Evolutionary conservation across 1,140 invertebrate species (phyloP).

Genomic region (Euura lappo): DNA sequence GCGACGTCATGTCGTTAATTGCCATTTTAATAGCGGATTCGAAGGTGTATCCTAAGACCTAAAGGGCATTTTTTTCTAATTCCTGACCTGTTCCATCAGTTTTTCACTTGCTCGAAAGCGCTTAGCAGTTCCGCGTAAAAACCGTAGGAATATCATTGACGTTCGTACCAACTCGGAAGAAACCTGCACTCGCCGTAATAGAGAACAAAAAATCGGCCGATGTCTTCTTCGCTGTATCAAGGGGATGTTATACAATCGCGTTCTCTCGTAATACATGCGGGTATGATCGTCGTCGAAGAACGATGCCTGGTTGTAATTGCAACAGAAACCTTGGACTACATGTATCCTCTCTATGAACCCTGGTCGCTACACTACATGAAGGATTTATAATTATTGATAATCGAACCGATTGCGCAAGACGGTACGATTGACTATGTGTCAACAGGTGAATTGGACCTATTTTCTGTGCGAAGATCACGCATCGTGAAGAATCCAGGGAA

Average conservation of each 20-base stretch:
- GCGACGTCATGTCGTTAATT: too few species aligned
- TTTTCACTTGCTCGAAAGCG: not conserved
- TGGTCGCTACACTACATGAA: not conserved
- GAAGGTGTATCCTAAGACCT: too few species aligned
- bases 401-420: not conserved
- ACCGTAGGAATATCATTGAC: not conserved
- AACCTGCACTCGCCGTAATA: too few species aligned
- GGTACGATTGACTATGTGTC: too few species aligned
- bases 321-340: conserved; percentile 4
- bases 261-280: not conserved
- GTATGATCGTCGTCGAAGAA: not conserved
- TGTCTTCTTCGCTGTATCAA: too few species aligned
- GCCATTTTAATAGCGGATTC: too few species aligned
- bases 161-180: not conserved
- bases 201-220: too few species aligned
- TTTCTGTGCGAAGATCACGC: too few species aligned
- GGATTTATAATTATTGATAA: not conserved
- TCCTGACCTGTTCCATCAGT: not conserved
- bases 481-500: too few species aligned
- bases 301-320: not conserved
- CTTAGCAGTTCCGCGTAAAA: not conserved
- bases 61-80: not conserved
- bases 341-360: not conserved
- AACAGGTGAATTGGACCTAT: too few species aligned
- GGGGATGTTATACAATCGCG: too few species aligned